Evolutionary conservation across 2,113 vertebrate species (phyloP), one percentile per base, ranked within the genome.

Genomic region (Pteropus alecto): DNA sequence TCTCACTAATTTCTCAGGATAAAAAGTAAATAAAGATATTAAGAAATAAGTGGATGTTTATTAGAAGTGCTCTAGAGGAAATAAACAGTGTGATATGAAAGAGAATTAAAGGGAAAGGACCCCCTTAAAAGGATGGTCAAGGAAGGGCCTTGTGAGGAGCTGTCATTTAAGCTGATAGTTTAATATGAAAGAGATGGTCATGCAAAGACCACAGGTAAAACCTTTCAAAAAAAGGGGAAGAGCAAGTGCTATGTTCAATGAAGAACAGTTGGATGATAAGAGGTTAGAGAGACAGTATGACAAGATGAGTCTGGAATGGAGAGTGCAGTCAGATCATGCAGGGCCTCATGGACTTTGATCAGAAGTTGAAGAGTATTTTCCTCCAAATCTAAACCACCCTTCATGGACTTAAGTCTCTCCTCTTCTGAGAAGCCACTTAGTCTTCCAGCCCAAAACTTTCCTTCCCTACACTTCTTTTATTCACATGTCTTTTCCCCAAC

Each of bases 301-400:
- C 24, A 35, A 56, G 33, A 22, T 2, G 6, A 51, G 35, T 26
- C 2, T 5, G 46, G 15, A 41, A 26, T 7, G 14, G 28, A 22
- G 26, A 43, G 30, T 1, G 0, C 14, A 18, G 30, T 16, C 28
- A 15, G 35, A 3, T 24, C 14, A 4, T 19, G 0, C 7, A 2
- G 41, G 30, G 8, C n/a, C 67, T n/a, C 5, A 0, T 1, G 65
- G 61, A 16, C 68, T 43, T 28, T 9, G 43, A 60, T 9, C 30
- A 16, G 3, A 54, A n/a, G 48, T 13, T 18, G 10, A 82, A 48
- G 6, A 46, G 13, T 4, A 77, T 58, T 71, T 48, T 70, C 33
- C 33, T 22, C 33, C 43, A 56, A n/a, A 85, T 12, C 30, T 46
- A 56, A n/a, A 77, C 41, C 13, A 65, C 10, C 12, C 58, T 54